Base-by-base conservation (phyloP, 2,888 invertebrate species). In the Caenorhabditis sp. region DNA sequence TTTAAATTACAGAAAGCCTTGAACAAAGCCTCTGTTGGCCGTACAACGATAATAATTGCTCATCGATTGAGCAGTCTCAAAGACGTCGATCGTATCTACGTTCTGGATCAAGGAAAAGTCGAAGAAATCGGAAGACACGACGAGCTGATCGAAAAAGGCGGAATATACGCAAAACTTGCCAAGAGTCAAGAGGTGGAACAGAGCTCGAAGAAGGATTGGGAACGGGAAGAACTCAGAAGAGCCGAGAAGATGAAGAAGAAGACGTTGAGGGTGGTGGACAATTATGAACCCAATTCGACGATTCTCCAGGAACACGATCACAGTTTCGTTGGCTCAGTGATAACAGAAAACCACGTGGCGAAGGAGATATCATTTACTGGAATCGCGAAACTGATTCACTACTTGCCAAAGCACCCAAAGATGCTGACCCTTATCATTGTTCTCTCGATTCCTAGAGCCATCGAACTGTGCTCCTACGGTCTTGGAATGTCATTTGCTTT, bases 61-160 rank as follows among this genome's bases (percentile, higher is more conserved):
- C 88, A 88, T 72, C 68, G 88, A 26, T 64, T 90, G 53, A 87
- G 87, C 65, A 89, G 88, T 24, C 53, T 90, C 22, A 81, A 84
- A 32, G 69, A 85, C 78, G 85, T 86, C 0, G 84, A 84, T 22
- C 40, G 64, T 35, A 86, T 87, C 18, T 82, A 84, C 47, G 85
- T 87, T 0, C 62, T 87, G 22, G 84, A 87, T 47, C 74, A 85
- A 44, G 87, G 87, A 51, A 61, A 62, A 47, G 55, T 56, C 0
- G 62, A 67, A n/a, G 77, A 82, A 55, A 76, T 81, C 37, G 88
- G 88, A 24, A 85, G 76, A n/a, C 88, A 88, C 51, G 83, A 84
- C 26, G 85, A 87, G 26, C 62, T 88, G 9, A 83, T 87, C 20
- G 77, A 68, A 11, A 53, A 62, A 1, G 86, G 85, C 6, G 88